A percentile compares a stretch with the other conserved stretches of the same genome.
phyloP scores from a whole-genome alignment of 1,140 invertebrate species.

The Antheraea pernyi region DNA sequence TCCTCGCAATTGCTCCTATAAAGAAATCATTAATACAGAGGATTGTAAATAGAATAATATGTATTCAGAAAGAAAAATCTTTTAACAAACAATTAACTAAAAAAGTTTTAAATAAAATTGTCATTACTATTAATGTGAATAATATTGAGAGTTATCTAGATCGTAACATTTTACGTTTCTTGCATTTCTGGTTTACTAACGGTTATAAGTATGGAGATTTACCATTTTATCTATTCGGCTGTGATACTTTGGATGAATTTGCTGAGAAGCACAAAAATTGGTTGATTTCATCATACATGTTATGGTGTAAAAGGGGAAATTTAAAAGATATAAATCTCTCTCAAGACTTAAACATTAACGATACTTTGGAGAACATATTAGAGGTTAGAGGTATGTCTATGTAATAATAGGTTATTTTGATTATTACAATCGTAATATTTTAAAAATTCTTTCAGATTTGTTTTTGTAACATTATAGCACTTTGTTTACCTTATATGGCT shows the following conservation, averaged over 20 bases:
- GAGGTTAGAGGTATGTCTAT: conserved; percentile 35
- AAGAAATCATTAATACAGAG: conserved; percentile 38
- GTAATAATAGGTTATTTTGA: not conserved
- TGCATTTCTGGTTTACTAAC: conserved; percentile 54
- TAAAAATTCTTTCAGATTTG: conserved; percentile 40
- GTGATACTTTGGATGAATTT: conserved; percentile 33
- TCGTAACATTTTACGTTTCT: conserved; percentile 41
- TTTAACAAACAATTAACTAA: conserved; percentile 43
- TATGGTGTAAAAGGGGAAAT: conserved; percentile 54
- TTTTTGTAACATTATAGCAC: conserved; percentile 49
- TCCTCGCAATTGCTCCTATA: conserved; percentile 42
- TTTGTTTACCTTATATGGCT: conserved; percentile 58
- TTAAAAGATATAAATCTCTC: conserved; percentile 23
- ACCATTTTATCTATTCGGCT: conserved; percentile 51
- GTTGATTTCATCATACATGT: conserved; percentile 47
- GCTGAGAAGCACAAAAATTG: conserved; percentile 50
- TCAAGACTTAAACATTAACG: not conserved
- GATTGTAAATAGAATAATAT: conserved; percentile 41
- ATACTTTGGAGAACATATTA: conserved; percentile 35
- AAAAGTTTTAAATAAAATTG: conserved; percentile 52
- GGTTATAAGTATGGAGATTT: conserved; percentile 44
- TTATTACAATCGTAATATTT: not conserved
- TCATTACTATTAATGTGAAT: conserved; percentile 27
- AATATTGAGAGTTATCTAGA: conserved; percentile 44
- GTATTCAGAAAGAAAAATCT: conserved; percentile 49